Evolutionary conservation across 2,797 vertebrate genomes (phyloP).

Genomic region (Coendou prehensilis): DNA sequence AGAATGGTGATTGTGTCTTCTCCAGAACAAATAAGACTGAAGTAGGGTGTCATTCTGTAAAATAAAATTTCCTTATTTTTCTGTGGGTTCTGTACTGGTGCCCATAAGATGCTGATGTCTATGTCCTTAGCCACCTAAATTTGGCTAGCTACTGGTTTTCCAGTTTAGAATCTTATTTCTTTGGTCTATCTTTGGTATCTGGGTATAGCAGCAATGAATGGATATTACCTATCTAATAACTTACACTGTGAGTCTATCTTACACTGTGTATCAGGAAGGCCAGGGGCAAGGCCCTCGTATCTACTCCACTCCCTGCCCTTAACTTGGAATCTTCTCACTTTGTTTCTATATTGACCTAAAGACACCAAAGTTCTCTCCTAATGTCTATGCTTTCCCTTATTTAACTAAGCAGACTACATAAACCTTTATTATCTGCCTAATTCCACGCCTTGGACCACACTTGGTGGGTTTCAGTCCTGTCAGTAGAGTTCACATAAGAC

Average conservation of each 20-base stretch:
- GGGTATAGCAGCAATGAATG: background rate
- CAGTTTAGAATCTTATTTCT: background rate
- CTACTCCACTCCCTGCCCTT: background rate
- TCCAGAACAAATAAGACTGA: background rate
- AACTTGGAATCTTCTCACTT: slow-evolving; percentile 28
- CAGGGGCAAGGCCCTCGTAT: background rate
- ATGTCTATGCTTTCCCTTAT: background rate
- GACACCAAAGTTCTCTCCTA: background rate
- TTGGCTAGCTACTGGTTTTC: background rate
- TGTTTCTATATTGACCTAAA: slow-evolving; percentile 28
- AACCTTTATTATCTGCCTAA: background rate
- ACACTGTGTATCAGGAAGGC: background rate
- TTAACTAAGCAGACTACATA: background rate
- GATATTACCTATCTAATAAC: background rate
- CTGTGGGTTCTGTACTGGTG: background rate
- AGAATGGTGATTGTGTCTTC: background rate
- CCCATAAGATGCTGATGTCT: background rate
- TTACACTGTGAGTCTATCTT: background rate
- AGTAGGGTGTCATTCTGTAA: background rate
- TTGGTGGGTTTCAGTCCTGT: background rate
- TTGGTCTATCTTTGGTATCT: background rate
- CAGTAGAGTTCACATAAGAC: background rate
- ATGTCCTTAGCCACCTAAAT: background rate
- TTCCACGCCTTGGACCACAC: background rate
- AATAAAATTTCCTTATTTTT: background rate